phyloP scores from a whole-genome alignment of 2,888 invertebrate species.

The Icerya purchasi region DNA sequence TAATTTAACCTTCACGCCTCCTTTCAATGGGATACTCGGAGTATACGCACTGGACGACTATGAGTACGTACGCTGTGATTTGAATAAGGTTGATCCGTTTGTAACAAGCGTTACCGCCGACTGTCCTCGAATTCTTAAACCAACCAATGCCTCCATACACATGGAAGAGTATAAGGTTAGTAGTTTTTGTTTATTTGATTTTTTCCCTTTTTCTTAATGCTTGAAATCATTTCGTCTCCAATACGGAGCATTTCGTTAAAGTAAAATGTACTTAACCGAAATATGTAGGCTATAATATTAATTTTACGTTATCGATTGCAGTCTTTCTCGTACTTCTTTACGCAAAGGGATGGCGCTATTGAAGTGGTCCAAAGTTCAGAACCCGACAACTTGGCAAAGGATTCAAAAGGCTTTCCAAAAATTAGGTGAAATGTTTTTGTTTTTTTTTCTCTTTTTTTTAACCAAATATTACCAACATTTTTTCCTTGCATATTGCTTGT shows the following conservation, averaged over 20 bases:
- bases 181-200: background rate
- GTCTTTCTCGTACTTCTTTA: constrained; percentile 13
- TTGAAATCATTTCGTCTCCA: no score
- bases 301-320: no score
- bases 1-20: constrained; percentile 10
- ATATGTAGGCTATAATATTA: no score
- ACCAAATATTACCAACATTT: no score
- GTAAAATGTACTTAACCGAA: no score
- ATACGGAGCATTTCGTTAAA: no score
- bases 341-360: background rate
- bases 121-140: background rate
- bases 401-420: constrained; percentile 8
- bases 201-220: no score
- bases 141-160: constrained; percentile 1
- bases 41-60: constrained; percentile 6
- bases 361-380: constrained; percentile 1
- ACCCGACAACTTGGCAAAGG: constrained; percentile 9
- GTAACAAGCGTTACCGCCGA: constrained; percentile 1
- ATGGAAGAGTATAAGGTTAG: background rate
- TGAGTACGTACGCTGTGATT: constrained; percentile 2
- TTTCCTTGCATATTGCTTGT: no score
- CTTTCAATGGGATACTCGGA: background rate
- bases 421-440: constrained; percentile 9
- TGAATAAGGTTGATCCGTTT: background rate
- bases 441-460: no score